Evolutionary conservation across 2,888 invertebrate species (phyloP).

Genomic region (Oscheius sp.): DNA sequence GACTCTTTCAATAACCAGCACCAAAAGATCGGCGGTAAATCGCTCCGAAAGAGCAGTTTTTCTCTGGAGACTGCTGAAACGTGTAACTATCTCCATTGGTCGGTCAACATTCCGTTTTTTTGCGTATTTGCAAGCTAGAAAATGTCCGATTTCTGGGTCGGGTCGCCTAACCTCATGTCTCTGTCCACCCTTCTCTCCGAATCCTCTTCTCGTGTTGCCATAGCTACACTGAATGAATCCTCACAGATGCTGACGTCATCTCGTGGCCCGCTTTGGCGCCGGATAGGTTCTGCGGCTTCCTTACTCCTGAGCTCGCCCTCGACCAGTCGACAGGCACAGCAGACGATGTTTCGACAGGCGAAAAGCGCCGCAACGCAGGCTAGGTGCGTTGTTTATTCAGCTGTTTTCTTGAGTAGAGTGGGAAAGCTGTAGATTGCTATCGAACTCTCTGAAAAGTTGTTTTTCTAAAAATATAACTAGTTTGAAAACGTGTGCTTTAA

Average conservation of each 20-base stretch:
- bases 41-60: not conserved
- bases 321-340: slow-evolving; percentile 2
- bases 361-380: slow-evolving; percentile 26
- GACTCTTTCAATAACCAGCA: not conserved
- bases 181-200: too few species aligned
- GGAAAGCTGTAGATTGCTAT: too few species aligned
- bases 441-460: too few species aligned
- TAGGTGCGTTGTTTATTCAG: slow-evolving; percentile 16
- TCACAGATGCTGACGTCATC: slow-evolving; percentile 36
- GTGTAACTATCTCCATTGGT: not conserved
- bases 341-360: slow-evolving; percentile 29
- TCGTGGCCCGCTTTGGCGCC: slow-evolving; percentile 15
- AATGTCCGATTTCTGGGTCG: too few species aligned
- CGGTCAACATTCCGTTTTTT: too few species aligned
- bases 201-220: not conserved
- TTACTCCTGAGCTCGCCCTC: slow-evolving; percentile 2
- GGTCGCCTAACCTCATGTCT: too few species aligned
- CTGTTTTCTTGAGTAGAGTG: not conserved
- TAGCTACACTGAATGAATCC: slow-evolving; percentile 8
- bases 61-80: not conserved
- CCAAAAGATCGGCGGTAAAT: too few species aligned
- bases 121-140: too few species aligned
- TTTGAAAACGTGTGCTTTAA: too few species aligned
- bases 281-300: slow-evolving; percentile 40
- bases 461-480: too few species aligned